phyloP scores from a whole-genome alignment of 2,888 invertebrate genomes.

The Notodonta ziczac region DNA sequence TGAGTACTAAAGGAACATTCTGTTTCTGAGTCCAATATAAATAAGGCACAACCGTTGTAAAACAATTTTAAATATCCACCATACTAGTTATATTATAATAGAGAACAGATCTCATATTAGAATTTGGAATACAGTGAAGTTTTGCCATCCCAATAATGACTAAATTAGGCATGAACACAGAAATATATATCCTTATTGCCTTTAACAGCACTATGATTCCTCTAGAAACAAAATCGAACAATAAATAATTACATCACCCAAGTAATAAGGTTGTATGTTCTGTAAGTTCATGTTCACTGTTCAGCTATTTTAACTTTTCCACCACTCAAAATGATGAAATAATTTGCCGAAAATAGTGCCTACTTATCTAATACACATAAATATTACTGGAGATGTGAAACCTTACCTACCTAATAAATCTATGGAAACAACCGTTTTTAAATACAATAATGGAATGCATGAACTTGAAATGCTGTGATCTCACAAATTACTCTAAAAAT shows the following conservation, averaged over 20 bases:
- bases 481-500: neutral
- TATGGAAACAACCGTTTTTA: neutral
- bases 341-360: no score
- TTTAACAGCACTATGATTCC: no score
- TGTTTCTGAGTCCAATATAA: constrained; percentile 51
- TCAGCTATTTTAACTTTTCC: no score
- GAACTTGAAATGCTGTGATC: neutral
- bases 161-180: no score
- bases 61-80: constrained; percentile 24
- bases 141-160: no score
- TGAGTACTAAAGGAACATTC: constrained; percentile 68
- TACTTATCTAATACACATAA: neutral
- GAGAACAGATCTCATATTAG: neutral
- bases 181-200: no score
- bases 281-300: no score
- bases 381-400: neutral
- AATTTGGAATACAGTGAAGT: no score
- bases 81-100: neutral
- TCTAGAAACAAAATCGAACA: no score
- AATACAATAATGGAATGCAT: constrained; percentile 6
- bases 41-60: constrained; percentile 77
- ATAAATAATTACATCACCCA: no score
- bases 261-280: no score
- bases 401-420: neutral
- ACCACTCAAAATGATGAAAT: no score